Evolutionary conservation across 2,113 vertebrate genomes (phyloP).

Genomic region (Deroptyus accipitrinus): DNA sequence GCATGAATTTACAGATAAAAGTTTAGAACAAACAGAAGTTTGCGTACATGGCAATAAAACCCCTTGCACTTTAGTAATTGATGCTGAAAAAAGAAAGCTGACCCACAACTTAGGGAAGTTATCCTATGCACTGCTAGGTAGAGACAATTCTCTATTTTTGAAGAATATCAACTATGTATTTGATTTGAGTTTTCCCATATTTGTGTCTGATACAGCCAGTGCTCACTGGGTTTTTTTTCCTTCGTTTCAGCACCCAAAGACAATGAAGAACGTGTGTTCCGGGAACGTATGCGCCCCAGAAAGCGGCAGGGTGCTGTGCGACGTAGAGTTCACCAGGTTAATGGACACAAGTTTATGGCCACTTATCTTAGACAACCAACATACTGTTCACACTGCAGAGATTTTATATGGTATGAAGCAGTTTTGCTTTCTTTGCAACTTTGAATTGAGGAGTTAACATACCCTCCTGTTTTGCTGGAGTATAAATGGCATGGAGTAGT

Average conservation of each 20-base stretch:
- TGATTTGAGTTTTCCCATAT: not conserved
- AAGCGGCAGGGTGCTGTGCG: slow-evolving; percentile 95
- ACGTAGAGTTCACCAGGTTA: slow-evolving; percentile 95
- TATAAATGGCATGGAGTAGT: not conserved
- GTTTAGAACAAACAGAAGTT: not conserved
- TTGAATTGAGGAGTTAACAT: not conserved
- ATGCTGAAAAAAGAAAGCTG: not conserved
- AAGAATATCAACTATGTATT: not conserved
- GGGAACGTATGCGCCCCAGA: slow-evolving; percentile 92
- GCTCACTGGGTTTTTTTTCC: not conserved
- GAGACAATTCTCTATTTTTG: not conserved
- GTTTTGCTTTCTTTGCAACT: not conserved
- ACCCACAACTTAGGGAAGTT: not conserved
- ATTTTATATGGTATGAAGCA: slow-evolving; percentile 92
- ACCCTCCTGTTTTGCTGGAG: not conserved
- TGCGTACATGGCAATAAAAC: not conserved
- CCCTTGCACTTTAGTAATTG: not conserved
- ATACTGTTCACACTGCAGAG: slow-evolving; percentile 97
- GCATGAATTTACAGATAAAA: not conserved
- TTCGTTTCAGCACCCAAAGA: slow-evolving; percentile 83
- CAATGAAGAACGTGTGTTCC: slow-evolving; percentile 97
- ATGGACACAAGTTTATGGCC: slow-evolving; percentile 99
- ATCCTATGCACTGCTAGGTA: not conserved
- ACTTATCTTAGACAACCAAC: slow-evolving; percentile 97
- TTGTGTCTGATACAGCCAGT: not conserved